Conservation (phyloP, 2,113 vertebrate species). For the Pteropus alecto region DNA sequence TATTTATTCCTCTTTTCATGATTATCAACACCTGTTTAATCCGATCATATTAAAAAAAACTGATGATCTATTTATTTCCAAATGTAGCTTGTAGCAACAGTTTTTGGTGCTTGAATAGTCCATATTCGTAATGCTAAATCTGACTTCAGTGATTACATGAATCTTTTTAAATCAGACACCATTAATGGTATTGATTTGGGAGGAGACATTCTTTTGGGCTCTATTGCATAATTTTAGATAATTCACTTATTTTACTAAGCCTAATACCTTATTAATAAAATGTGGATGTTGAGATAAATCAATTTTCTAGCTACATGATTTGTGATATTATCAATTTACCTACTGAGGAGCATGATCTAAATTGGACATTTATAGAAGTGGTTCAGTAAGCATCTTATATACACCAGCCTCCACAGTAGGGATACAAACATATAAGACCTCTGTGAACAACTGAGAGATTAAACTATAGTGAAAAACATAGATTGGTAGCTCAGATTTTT, state of each 20-base stretch:
- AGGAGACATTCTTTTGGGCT: background rate
- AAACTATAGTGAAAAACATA: background rate
- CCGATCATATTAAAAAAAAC: background rate
- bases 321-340: background rate
- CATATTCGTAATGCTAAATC: background rate
- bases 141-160: background rate
- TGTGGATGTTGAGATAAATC: background rate
- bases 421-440: background rate
- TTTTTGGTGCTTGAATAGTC: background rate
- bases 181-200: background rate
- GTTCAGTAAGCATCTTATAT: background rate
- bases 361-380: background rate
- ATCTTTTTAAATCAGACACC: background rate
- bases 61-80: background rate
- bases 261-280: background rate
- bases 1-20: constrained; percentile 18
- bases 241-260: background rate
- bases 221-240: background rate
- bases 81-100: background rate
- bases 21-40: constrained; percentile 43
- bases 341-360: background rate
- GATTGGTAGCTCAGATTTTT: background rate
- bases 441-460: background rate
- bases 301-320: background rate
- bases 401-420: background rate